phyloP scores from a whole-genome alignment of 2,113 vertebrate species.

The Cynoglossus semilaevis region DNA sequence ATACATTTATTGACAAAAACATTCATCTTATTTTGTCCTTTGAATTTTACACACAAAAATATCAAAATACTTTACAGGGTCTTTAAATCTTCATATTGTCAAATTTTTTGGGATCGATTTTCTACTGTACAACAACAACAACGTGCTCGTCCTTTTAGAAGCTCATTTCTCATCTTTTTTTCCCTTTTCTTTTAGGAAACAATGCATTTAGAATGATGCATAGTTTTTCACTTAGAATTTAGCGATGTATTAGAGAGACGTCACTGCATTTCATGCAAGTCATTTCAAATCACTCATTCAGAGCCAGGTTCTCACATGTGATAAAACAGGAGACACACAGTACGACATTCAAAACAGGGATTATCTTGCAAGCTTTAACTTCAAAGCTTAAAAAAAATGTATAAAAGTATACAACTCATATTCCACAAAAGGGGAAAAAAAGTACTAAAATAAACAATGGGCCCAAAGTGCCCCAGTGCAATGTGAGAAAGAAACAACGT shows the following conservation, averaged over 20 bases:
- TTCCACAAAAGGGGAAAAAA: conserved; percentile 55
- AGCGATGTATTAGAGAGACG: conserved; percentile 62
- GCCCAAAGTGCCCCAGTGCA: conserved; percentile 75
- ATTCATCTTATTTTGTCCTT: conserved; percentile 62
- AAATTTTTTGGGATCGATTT: conserved; percentile 68
- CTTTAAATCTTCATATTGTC: conserved; percentile 74
- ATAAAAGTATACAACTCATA: conserved; percentile 62
- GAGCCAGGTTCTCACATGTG: conserved; percentile 65
- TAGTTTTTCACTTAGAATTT: conserved; percentile 72
- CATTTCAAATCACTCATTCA: conserved; percentile 54
- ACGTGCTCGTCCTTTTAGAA: conserved; percentile 63
- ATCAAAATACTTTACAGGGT: conserved; percentile 80
- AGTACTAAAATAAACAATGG: conserved; percentile 47
- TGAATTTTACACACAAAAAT: conserved; percentile 78
- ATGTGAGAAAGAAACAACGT: conserved; percentile 67
- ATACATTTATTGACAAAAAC: conserved; percentile 78
- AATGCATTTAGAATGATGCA: conserved; percentile 75
- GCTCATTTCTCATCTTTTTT: conserved; percentile 45
- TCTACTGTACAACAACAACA: conserved; percentile 71
- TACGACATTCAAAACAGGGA: conserved; percentile 72
- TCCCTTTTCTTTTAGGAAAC: conserved; percentile 56
- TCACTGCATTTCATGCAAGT: conserved; percentile 73
- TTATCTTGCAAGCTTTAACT: conserved; percentile 66
- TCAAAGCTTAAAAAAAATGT: conserved; percentile 72
- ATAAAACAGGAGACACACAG: conserved; percentile 66